Evolutionary conservation across 2,113 vertebrate genomes (phyloP).

Genomic region (Muntiacus reevesi): DNA sequence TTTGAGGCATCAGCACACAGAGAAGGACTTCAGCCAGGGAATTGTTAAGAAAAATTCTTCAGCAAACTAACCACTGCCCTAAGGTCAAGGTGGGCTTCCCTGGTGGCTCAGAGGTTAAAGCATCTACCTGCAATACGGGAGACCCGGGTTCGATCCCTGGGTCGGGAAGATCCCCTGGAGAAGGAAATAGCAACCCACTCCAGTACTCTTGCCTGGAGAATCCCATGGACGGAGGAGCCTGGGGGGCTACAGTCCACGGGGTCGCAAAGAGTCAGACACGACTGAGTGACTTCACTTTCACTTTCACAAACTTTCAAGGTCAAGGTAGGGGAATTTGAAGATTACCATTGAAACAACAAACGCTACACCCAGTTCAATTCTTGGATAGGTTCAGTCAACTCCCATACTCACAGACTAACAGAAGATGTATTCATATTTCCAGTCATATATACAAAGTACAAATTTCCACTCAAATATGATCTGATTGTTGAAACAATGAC

Average conservation of each 20-base stretch:
- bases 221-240: too few relatives aligned
- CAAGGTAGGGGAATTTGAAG: neutral
- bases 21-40: neutral
- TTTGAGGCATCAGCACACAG: neutral
- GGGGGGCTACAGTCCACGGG: too few relatives aligned
- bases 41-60: neutral
- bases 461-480: neutral
- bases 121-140: too few relatives aligned
- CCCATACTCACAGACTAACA: neutral
- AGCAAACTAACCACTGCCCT: neutral
- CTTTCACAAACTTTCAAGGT: too few relatives aligned
- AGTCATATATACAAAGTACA: neutral
- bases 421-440: neutral
- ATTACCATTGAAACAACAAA: neutral
- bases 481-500: neutral
- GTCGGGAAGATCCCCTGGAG: too few relatives aligned
- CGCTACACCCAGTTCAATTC: neutral
- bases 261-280: too few relatives aligned
- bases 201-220: too few relatives aligned
- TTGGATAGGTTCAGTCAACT: neutral
- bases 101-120: too few relatives aligned
- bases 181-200: too few relatives aligned
- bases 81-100: neutral
- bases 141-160: too few relatives aligned
- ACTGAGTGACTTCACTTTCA: too few relatives aligned